A percentile compares a stretch with the other conserved stretches of the same genome.
Evolutionary conservation across 1,140 invertebrate species (phyloP).

Genomic region (Drosophila truncata): DNA sequence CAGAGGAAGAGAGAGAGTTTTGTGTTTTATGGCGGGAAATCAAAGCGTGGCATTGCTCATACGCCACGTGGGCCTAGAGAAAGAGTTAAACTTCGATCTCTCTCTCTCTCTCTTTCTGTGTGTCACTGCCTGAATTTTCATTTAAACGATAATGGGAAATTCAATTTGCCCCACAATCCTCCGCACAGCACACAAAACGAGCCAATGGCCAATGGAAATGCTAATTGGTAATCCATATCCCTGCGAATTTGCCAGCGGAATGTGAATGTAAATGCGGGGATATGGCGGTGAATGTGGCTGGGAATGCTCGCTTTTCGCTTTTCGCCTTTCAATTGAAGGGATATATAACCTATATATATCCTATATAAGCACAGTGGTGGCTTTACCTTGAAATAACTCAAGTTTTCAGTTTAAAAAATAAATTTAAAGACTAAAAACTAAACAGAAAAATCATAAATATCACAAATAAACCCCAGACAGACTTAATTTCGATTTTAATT

Average conservation of each 20-base stretch:
- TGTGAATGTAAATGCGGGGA: slow-evolving; percentile 1
- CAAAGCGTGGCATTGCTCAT: slow-evolving; percentile 41
- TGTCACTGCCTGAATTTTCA: slow-evolving; percentile 65
- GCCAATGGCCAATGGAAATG: slow-evolving; percentile 59
- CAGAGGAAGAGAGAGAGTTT: neutral
- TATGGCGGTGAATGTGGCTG: neutral
- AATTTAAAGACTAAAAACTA: too few relatives aligned
- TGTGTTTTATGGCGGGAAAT: slow-evolving; percentile 66
- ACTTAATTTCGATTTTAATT: slow-evolving; percentile 51
- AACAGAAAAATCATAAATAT: too few relatives aligned
- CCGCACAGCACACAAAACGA: slow-evolving; percentile 49
- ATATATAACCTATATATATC: neutral
- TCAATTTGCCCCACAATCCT: slow-evolving; percentile 62
- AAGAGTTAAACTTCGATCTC: slow-evolving; percentile 27
- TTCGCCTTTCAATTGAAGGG: neutral
- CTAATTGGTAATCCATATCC: slow-evolving; percentile 67
- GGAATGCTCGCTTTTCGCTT: slow-evolving; percentile 2
- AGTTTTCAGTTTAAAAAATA: too few relatives aligned
- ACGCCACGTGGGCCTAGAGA: slow-evolving; percentile 10
- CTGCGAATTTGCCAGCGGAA: slow-evolving; percentile 4
- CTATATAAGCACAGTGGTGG: neutral
- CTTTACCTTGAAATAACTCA: neutral
- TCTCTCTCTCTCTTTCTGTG: neutral
- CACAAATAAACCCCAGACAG: too few relatives aligned
- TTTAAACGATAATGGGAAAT: slow-evolving; percentile 71